Evolutionary conservation across 2,888 invertebrate species (phyloP).

Genomic region (Steinernema scapterisci): DNA sequence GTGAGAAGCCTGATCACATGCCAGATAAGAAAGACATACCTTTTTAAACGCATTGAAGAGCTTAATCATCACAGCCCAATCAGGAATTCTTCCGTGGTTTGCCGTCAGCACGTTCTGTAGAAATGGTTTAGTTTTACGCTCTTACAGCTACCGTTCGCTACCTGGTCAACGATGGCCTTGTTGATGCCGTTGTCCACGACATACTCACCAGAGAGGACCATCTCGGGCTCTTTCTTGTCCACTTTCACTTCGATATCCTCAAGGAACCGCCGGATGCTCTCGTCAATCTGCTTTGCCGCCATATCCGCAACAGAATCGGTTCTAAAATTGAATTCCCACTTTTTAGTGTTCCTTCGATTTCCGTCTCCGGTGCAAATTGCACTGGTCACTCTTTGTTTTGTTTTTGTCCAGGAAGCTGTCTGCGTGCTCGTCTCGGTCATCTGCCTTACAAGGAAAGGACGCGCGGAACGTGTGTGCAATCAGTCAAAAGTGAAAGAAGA

Average conservation of each 20-base stretch:
- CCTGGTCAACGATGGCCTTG: conserved; percentile 49
- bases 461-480: no score
- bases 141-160: neutral
- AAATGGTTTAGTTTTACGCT: neutral
- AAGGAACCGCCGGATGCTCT: conserved; percentile 51
- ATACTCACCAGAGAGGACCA: conserved; percentile 44
- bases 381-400: neutral
- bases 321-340: conserved; percentile 28
- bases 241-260: conserved; percentile 41
- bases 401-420: no score
- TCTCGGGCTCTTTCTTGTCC: conserved; percentile 47
- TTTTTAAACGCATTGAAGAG: conserved; percentile 51
- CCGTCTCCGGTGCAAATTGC: neutral
- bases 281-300: conserved; percentile 49
- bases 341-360: neutral
- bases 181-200: conserved; percentile 56
- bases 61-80: conserved; percentile 53
- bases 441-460: neutral
- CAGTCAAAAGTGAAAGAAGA: neutral
- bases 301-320: conserved; percentile 42
- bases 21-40: no score
- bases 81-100: conserved; percentile 45
- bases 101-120: conserved; percentile 40
- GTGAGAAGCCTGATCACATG: neutral
- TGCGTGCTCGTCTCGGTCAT: neutral